Evolutionary conservation across 2,888 invertebrate genomes (phyloP), one percentile per base, ranked within the genome.

Genomic region (Parnassius orleans): DNA sequence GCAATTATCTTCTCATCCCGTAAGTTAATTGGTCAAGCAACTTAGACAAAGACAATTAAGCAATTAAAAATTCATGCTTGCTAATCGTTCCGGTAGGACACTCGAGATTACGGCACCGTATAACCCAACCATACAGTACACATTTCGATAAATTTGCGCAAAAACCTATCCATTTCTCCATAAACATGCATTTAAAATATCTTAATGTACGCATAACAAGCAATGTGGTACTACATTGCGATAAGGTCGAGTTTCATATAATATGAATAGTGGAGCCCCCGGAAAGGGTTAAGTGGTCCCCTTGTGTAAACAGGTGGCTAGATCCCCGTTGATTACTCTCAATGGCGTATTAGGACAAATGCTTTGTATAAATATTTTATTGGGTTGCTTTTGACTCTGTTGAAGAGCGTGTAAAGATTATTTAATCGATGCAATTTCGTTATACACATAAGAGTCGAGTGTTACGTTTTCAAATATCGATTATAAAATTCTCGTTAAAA

Each of bases 41-140:
- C 61, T 57, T 53, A 52, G 63, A 56, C 59, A 56, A 65, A 66
- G 59, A 65, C 65, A 56, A 61, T 58, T 59, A 65, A 59, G 42
- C 56, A 66, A 69, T 70, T 66, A 69, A 68, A 69, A 64, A 69
- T 69, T 68, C 66, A 70, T 69, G 14, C 48, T 47, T 65, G 66
- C 57, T 63, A 63, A 67, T 64, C 65, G 69, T 71, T 69, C 68
- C 69, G 68, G 67, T 65, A 73, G 76, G 76, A 77, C 73, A 75
- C 71, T 72, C 60, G 61, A 54, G 48, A 70, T 68, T 65, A 65
- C 72, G 14, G 48, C 48, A 7, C 14, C 10, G 14, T 14, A 48
- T 48, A 48, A 47, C 66, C 11, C 46, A 42, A 33, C 24, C 15
- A 56, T 47, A 24, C 55, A 3, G 10, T 47, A 41, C 59, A 44